phyloP scores from a whole-genome alignment of 1,140 invertebrate species.

The Caenorhabditis briggsae region DNA sequence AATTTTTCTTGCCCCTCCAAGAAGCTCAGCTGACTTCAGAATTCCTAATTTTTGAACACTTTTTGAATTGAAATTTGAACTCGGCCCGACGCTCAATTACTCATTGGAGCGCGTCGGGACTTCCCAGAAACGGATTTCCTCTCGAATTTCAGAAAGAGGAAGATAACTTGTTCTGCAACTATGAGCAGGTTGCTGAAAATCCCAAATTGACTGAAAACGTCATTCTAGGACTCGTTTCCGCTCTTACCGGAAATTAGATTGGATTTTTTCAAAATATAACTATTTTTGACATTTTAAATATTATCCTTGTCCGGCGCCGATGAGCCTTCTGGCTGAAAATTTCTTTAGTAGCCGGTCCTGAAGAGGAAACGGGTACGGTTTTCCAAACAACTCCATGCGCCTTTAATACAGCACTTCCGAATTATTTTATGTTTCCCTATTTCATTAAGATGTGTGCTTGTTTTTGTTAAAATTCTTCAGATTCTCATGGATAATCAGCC shows the following conservation, averaged over 20 bases:
- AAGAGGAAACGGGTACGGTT: no score
- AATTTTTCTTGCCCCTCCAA: neutral
- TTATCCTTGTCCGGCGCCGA: no score
- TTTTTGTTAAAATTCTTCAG: no score
- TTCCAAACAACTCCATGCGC: no score
- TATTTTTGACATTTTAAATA: neutral
- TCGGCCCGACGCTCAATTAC: conserved; percentile 42
- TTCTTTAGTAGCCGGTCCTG: no score
- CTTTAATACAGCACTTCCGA: no score
- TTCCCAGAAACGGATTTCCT: neutral
- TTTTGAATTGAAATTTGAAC: conserved; percentile 54
- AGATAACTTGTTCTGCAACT: no score
- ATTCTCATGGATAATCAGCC: neutral
- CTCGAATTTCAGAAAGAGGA: conserved; percentile 33
- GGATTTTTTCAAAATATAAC: neutral
- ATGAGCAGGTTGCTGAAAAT: no score
- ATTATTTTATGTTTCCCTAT: no score
- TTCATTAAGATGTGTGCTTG: no score
- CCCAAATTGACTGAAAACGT: conserved; percentile 18
- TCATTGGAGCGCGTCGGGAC: conserved; percentile 20
- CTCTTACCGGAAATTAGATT: neutral
- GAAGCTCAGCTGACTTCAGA: neutral
- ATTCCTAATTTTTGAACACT: conserved; percentile 48
- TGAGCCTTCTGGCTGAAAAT: no score
- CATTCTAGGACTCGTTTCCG: neutral